Conservation (phyloP, 1,140 invertebrate species). For the Phocides pigmalion region DNA sequence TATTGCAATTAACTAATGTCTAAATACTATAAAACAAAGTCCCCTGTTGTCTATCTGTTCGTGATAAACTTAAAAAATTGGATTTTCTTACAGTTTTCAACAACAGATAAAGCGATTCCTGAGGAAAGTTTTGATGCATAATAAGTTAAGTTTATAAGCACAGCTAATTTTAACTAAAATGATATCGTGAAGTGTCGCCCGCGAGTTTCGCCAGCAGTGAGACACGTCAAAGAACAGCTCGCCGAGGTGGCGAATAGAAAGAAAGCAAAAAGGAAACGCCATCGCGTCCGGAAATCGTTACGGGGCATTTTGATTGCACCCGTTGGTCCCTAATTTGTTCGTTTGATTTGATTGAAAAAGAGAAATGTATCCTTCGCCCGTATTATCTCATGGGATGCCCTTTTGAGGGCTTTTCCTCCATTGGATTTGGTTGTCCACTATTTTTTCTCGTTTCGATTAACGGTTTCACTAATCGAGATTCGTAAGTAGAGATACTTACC, state of each 20-base stretch:
- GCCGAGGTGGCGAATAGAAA: conserved; percentile 56
- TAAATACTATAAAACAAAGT: too few relatives aligned
- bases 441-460: conserved; percentile 3
- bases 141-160: too few relatives aligned
- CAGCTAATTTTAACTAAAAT: too few relatives aligned
- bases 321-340: conserved; percentile 56
- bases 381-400: conserved; percentile 16
- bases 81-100: too few relatives aligned
- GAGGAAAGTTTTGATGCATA: too few relatives aligned
- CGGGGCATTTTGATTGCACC: conserved; percentile 56
- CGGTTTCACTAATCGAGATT: background rate
- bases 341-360: conserved; percentile 59
- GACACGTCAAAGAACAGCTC: conserved; percentile 2
- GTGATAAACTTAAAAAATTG: too few relatives aligned
- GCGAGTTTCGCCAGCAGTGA: background rate
- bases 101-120: too few relatives aligned
- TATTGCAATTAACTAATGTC: too few relatives aligned
- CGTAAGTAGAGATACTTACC: too few relatives aligned
- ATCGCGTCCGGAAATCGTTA: conserved; percentile 63
- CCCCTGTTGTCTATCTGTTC: too few relatives aligned
- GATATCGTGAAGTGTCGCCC: too few relatives aligned
- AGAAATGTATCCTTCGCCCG: conserved; percentile 40
- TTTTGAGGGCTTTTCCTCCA: background rate
- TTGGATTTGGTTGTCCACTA: background rate
- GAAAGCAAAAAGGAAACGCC: conserved; percentile 29